Percentiles rank a stretch among this genome's conserved stretches.
Evolutionary conservation across 2,797 vertebrate species (phyloP).

Genomic region (Calcarius lapponicus): DNA sequence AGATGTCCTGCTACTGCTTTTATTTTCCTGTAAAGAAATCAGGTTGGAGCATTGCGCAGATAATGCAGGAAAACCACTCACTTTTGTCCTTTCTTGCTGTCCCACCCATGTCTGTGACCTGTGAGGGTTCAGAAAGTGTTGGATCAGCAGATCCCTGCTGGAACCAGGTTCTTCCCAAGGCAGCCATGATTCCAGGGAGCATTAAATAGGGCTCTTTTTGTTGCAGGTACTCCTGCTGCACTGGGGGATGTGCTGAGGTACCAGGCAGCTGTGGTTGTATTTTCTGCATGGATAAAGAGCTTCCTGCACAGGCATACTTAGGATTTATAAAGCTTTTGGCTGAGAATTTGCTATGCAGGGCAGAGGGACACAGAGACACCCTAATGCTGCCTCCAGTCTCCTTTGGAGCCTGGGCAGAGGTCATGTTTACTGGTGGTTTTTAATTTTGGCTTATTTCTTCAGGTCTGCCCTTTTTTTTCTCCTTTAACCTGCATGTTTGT

Average conservation of each 20-base stretch:
- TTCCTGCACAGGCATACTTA: background rate
- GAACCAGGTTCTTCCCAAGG: background rate
- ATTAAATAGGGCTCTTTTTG: background rate
- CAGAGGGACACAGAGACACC: background rate
- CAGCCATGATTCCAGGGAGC: background rate
- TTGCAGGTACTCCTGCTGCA: accelerated
- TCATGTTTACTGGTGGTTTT: background rate
- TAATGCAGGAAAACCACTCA: background rate
- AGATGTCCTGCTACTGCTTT: background rate
- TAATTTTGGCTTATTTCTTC: background rate
- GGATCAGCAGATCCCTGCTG: background rate
- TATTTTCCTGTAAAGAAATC: background rate
- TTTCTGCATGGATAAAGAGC: background rate
- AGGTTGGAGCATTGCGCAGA: background rate
- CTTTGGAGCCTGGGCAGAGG: background rate
- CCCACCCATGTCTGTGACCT: accelerated
- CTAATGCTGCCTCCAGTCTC: background rate
- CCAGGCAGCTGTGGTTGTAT: background rate
- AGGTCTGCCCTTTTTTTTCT: background rate
- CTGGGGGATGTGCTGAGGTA: background rate
- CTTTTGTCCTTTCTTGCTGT: background rate
- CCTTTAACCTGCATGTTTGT: background rate
- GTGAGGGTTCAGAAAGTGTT: accelerated
- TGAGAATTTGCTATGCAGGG: background rate
- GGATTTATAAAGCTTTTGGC: background rate